Conservation (phyloP, 1,140 invertebrate species). For the Psilanteris sp. region DNA sequence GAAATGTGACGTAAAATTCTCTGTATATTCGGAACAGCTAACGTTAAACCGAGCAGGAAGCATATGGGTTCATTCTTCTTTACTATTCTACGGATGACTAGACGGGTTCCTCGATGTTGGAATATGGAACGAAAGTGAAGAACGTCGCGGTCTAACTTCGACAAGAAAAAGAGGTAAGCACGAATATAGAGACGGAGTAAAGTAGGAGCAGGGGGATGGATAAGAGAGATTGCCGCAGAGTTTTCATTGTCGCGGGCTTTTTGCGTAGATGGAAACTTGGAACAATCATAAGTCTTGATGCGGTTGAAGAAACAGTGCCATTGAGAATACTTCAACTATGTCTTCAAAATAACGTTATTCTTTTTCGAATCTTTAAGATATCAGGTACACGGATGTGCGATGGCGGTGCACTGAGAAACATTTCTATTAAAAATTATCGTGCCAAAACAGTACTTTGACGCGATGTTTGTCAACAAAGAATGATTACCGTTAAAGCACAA, state of each 20-base stretch:
- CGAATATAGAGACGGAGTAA: constrained; percentile 10
- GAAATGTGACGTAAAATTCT: constrained; percentile 64
- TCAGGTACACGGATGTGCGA: too few species aligned
- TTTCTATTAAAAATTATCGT: too few species aligned
- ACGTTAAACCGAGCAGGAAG: constrained; percentile 64
- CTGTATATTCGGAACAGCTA: constrained; percentile 60
- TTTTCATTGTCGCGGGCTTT: constrained; percentile 66
- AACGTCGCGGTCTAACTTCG: constrained; percentile 38
- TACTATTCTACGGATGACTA: constrained; percentile 68
- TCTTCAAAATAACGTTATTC: constrained; percentile 66
- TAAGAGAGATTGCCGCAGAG: constrained; percentile 58
- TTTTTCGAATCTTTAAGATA: constrained; percentile 63
- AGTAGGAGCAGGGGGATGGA: constrained; percentile 43
- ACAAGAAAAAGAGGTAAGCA: constrained; percentile 5
- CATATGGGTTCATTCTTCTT: constrained; percentile 72
- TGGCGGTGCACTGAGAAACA: too few species aligned
- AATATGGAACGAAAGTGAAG: constrained; percentile 57
- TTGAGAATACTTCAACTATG: constrained; percentile 66
- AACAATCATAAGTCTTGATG: constrained; percentile 68
- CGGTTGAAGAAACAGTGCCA: constrained; percentile 65
- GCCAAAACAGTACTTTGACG: too few species aligned
- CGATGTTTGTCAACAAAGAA: too few species aligned
- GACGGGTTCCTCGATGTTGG: constrained; percentile 46
- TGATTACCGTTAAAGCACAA: too few species aligned
- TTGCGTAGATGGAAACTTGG: constrained; percentile 64